Evolutionary conservation across 2,113 vertebrate genomes (phyloP), one percentile per base, ranked within the genome.

Genomic region (Lampris megalopsis): DNA sequence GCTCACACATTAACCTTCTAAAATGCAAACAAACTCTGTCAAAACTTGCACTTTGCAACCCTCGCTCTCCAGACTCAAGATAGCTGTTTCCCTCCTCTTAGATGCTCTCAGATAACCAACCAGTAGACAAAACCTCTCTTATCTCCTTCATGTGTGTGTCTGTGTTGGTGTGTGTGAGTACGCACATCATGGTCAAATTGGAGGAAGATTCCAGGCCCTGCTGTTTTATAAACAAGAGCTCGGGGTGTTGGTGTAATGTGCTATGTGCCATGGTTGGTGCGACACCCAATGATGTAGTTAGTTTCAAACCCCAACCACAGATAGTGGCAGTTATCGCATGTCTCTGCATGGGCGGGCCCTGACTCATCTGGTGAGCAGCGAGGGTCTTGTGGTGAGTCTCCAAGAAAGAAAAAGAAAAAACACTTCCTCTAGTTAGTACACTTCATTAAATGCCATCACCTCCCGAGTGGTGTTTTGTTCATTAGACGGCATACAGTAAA

Each of bases 401-500:
- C 59, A 53, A 60, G 48, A 61, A 43, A 11, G 8, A 67, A 78
- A 24, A 75, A 49, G 71, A 80, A 50, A 72, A 11, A 9, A 50
- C 38, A 54, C 40, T 41, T 13, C 49, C 10, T 10, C 35, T 75
- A 35, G 52, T 87, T 85, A 83, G 63, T 72, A 87, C 63, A 79
- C 83, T 83, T 73, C 78, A 75, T 90, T 86, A 86, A 86, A 87
- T 84, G 80, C 87, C 77, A 84, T 92, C 85, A 76, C 77, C 68
- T 75, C 71, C 82, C 49, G 76, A 89, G 92, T 90, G 75, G 84
- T 92, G 80, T 90, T 91, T 90, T 80, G 76, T 87, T 90, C 89
- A 92, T 92, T 92, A 92, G 77, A 83, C 66, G 43, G 63, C 42
- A 75, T 49, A 84, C 78, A 86, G 73, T 90, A 86, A 89, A 79